Evolutionary conservation across 2,888 invertebrate genomes (phyloP).

Genomic region (Helleia helle): DNA sequence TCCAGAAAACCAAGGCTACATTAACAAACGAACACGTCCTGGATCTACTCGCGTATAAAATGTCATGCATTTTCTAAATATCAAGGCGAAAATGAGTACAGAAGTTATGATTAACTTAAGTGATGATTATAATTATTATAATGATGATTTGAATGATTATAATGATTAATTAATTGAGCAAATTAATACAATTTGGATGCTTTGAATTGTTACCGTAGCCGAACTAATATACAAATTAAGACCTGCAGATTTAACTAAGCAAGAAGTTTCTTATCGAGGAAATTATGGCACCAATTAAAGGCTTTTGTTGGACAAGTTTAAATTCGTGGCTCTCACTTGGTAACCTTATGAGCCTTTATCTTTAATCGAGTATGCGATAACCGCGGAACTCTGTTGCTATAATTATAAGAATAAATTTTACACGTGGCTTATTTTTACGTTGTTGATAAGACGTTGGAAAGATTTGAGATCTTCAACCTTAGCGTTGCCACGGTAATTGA

Average conservation of each 20-base stretch:
- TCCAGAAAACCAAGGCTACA: too few species aligned
- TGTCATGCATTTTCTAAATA: too few species aligned
- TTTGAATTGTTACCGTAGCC: too few species aligned
- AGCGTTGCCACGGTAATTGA: background rate
- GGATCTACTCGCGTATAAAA: too few species aligned
- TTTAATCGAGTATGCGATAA: conserved; percentile 19
- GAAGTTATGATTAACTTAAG: too few species aligned
- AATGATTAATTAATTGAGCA: too few species aligned
- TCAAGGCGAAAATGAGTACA: too few species aligned
- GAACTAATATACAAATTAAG: conserved; percentile 3
- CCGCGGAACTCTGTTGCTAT: conserved; percentile 21
- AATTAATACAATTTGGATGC: too few species aligned
- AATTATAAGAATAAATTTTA: conserved; percentile 30
- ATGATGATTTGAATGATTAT: too few species aligned
- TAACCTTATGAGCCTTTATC: conserved; percentile 27
- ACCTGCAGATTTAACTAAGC: conserved; percentile 11
- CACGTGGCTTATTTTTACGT: conserved; percentile 28
- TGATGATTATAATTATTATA: too few species aligned
- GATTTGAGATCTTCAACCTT: background rate
- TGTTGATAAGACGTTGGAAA: conserved; percentile 15
- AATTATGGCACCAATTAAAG: conserved; percentile 36
- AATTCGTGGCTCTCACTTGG: conserved; percentile 29
- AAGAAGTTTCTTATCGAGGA: conserved; percentile 2
- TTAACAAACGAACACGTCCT: too few species aligned
- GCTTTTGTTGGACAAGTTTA: conserved; percentile 30